Percentiles rank a stretch among this genome's conserved stretches.
Conservation (phyloP, 2,888 invertebrate species). For the Lapara coniferarum region DNA sequence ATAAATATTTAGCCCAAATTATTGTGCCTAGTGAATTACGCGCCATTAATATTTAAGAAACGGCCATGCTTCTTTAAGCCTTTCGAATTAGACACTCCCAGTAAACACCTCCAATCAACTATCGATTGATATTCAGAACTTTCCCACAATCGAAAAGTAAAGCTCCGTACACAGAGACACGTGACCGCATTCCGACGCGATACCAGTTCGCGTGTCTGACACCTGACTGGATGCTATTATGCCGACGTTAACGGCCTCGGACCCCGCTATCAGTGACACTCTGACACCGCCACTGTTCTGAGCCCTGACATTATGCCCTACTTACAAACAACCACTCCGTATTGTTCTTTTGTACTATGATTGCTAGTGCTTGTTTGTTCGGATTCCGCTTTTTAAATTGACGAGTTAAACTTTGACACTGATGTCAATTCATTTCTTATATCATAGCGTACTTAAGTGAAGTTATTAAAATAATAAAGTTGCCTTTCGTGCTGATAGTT, state of each 20-base stretch:
- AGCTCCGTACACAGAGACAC: constrained; percentile 32
- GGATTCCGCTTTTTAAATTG: neutral
- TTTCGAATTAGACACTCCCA: neutral
- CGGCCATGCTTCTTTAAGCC: neutral
- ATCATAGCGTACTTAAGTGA: no score
- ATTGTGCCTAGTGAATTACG: no score
- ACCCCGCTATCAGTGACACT: constrained; percentile 61
- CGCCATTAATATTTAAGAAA: no score
- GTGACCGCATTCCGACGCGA: constrained; percentile 49
- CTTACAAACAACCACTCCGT: constrained; percentile 50
- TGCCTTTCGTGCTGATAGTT: no score
- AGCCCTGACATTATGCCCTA: constrained; percentile 66
- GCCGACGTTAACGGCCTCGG: constrained; percentile 50
- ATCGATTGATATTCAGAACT: neutral
- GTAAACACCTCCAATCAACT: neutral
- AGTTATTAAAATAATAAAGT: no score
- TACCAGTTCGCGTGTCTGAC: constrained; percentile 37
- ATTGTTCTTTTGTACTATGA: constrained; percentile 59
- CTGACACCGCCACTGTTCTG: constrained; percentile 57
- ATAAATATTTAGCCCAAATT: no score
- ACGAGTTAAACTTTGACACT: neutral
- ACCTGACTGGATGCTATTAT: constrained; percentile 53
- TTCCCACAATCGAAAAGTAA: constrained; percentile 23
- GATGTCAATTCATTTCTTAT: neutral
- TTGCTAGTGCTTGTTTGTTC: constrained; percentile 8